Evolutionary conservation across 1,140 invertebrate genomes (phyloP).

Genomic region (Tetraneura akinire): DNA sequence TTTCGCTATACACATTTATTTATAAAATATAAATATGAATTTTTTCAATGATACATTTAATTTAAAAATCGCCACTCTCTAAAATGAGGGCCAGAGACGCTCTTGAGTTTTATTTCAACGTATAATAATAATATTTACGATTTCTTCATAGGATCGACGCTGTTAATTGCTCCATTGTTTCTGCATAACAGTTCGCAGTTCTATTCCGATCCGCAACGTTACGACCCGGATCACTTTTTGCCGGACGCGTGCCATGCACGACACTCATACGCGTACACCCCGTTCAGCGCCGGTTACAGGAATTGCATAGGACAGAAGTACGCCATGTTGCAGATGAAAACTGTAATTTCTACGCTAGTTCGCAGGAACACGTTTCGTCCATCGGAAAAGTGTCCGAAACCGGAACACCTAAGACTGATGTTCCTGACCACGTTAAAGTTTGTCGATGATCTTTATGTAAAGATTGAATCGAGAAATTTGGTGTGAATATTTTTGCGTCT

Average conservation of each 20-base stretch:
- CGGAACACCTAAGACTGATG: background rate
- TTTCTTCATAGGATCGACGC: background rate
- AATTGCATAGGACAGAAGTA: slow-evolving; percentile 65
- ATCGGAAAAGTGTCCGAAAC: slow-evolving; percentile 14
- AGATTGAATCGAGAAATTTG: slow-evolving; percentile 7
- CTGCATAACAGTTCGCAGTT: slow-evolving; percentile 63
- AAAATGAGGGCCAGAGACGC: no score
- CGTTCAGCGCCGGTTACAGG: slow-evolving; percentile 66
- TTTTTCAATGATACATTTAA: no score
- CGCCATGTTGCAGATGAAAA: slow-evolving; percentile 62
- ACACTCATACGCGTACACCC: slow-evolving; percentile 62
- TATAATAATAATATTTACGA: no score
- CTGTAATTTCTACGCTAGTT: slow-evolving; percentile 60
- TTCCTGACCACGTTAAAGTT: slow-evolving; percentile 30
- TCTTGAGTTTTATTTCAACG: no score
- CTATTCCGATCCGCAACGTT: slow-evolving; percentile 59
- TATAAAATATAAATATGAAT: no score
- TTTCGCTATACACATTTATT: no score
- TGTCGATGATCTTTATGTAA: slow-evolving; percentile 7
- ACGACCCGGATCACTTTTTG: slow-evolving; percentile 63
- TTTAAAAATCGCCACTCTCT: no score
- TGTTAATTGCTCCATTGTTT: background rate
- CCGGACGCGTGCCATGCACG: slow-evolving; percentile 61
- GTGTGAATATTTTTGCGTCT: no score
- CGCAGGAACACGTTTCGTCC: slow-evolving; percentile 53